Base-by-base conservation (phyloP, 92 coral and sea anemone species). In the Nematostella vectensis region DNA sequence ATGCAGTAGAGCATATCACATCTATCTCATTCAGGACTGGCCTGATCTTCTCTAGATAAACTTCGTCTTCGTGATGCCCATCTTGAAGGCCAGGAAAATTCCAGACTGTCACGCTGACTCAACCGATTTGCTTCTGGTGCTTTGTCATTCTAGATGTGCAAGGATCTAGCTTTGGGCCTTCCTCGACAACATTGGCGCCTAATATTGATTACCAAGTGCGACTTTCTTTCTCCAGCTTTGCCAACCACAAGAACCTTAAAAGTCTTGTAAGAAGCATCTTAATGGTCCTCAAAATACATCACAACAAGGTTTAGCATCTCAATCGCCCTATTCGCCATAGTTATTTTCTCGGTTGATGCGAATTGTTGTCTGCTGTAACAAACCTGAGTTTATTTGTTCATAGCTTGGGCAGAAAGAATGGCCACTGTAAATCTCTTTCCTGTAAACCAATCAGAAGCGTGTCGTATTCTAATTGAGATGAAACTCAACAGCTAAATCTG, bases 51-150 rank as follows among this genome's bases (percentile, higher is more conserved):
- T 38, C 30, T 22, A 74, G 45, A 23, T 74, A 74, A 24, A 8
- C 49, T 31, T 17, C 29, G 8, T 74, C 80, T 11, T 58, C 52
- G 10, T 49, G 42, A 0, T 58, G 48, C 4, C 80, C 74, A 66
- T 74, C 80, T 26, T 71, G 75, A n/a, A 74, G 48, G 27, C 80
- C 80, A 12, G 80, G 80, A 0, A 74, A 54, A 58, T 74, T 74
- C 36, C 47, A 58, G 25, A 66, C 62, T 1, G 68, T 74, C 12
- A 74, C 31, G 4, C n/a, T 13, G 31, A 66, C 74, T 21, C 27
- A 13, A 27, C 63, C 53, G 2, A 65, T 65, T 18, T 25, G 0
- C 28, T 40, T 29, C 1, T 27, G 47, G 49, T 58, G 58, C 17
- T 51, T 47, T 1, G 3, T 15, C 42, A 58, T 51, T 55, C 47